Base-by-base conservation (phyloP, 64 coral and sea anemone genomes). In the Montipora efflorescens region DNA sequence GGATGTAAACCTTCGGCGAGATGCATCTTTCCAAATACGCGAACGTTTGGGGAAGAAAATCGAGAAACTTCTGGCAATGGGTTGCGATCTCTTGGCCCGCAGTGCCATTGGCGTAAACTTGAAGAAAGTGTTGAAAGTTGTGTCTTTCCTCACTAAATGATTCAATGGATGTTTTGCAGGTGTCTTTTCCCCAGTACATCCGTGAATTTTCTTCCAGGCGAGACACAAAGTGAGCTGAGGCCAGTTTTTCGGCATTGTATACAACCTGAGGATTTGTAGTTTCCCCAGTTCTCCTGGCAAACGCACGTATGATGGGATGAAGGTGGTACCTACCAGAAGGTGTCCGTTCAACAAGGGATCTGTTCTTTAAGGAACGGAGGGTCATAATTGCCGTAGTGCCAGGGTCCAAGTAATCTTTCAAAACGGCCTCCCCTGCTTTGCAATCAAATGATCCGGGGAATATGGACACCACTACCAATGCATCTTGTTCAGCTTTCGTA, bases 61-160 rank as follows among this genome's bases (percentile, higher is more conserved):
- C 11, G 14, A 57, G n/a, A 72, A 79, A 80, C 23, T 5, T 22
- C 45, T 53, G 25, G 62, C 23, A 66, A 69, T 19, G 12, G 3
- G 19, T 18, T 9, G 47, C 22, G 77, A 36, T 45, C 4, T 36
- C 77, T 23, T 50, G 12, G 45, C 13, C 15, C 4, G 14, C 14
- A 18, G 19, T 50, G 18, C 15, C 76, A 52, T 82, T 4, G n/a
- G 66, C 25, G 16, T 72, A 87, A 2, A 22, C 28, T 52, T 90
- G 66, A 48, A 95, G 53, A 45, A 77, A 82, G 66, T 87, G 12
- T 45, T 95, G 89, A 20, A 95, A 84, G 12, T 95, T 83, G 7
- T 59, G 68, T 59, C 88, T 86, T 22, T 95, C 74, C 8, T 79
- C 77, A 71, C n/a, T 45, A 67, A 91, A 95, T 47, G 28, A n/a